Evolutionary conservation across 2,888 invertebrate species (phyloP).

Genomic region (Galeopsomyia nigrocyanea): DNA sequence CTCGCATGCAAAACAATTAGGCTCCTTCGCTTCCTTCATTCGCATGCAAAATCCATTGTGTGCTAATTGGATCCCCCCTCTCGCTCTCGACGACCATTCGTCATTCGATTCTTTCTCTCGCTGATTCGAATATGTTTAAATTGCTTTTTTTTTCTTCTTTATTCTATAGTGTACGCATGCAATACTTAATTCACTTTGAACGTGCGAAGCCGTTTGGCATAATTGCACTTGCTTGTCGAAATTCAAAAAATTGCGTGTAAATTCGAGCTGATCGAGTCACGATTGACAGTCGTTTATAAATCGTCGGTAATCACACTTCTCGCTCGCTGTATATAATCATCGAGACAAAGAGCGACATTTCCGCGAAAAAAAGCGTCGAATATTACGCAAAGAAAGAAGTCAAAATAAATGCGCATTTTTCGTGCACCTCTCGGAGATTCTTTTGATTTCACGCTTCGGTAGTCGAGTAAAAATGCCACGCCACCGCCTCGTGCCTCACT

Average conservation of each 20-base stretch:
- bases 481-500: too few species aligned
- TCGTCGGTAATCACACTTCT: too few species aligned
- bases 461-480: too few species aligned
- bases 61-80: conserved; percentile 14
- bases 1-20: conserved; percentile 38
- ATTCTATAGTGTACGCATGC: too few species aligned
- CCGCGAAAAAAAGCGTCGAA: too few species aligned
- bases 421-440: too few species aligned
- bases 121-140: background rate
- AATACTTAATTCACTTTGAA: conserved; percentile 4
- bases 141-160: background rate
- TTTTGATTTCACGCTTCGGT: too few species aligned
- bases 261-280: background rate
- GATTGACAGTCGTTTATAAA: too few species aligned
- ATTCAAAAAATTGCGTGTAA: background rate
- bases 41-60: conserved; percentile 40
- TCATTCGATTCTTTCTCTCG: background rate
- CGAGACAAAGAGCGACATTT: background rate
- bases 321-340: conserved; percentile 12
- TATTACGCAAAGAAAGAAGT: too few species aligned
- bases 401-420: too few species aligned
- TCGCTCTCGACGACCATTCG: conserved; percentile 27
- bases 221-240: too few species aligned
- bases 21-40: conserved; percentile 31
- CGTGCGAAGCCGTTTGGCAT: too few species aligned